These are phyloP conservation scores for Pachycephala philippinensis DNA, from an alignment of 2,113 vertebrate genomes.

Conservation along the genomic window DNA sequence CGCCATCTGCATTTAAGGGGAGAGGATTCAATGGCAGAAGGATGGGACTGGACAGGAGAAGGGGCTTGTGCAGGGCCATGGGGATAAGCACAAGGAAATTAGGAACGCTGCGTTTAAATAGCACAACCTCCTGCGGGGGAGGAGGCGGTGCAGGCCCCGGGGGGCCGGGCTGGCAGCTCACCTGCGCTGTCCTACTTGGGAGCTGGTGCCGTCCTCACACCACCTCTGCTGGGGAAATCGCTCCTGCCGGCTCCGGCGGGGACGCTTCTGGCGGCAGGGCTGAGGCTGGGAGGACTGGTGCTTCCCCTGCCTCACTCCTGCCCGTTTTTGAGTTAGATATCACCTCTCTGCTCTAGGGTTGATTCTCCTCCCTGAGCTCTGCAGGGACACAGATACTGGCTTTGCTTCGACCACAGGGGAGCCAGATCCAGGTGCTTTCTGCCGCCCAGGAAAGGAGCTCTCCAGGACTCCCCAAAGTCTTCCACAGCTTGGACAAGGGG, in stretches of 20 bases:
- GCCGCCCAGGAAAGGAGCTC: accelerated
- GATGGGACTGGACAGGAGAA: accelerated
- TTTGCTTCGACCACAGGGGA: accelerated
- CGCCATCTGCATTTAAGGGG: accelerated
- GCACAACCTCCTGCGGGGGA: not conserved
- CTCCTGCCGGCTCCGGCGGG: accelerated
- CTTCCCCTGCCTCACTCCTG: not conserved
- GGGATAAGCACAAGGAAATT: accelerated
- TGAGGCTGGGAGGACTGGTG: not conserved
- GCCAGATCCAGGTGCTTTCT: not conserved
- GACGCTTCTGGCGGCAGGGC: accelerated
- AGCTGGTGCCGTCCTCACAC: not conserved
- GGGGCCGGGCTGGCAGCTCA: not conserved
- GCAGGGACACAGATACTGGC: accelerated
- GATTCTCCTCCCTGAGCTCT: not conserved
- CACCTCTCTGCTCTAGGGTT: not conserved
- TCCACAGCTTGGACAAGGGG: not conserved
- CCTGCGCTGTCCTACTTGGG: not conserved
- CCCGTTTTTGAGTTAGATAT: accelerated
- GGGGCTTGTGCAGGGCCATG: accelerated
- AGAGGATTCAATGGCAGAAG: not conserved
- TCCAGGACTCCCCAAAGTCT: not conserved
- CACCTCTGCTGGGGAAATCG: not conserved
- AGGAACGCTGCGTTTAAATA: not conserved
- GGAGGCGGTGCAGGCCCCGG: accelerated